Conservation (phyloP, 1,140 invertebrate species). For the Scaptomyza graminum region DNA sequence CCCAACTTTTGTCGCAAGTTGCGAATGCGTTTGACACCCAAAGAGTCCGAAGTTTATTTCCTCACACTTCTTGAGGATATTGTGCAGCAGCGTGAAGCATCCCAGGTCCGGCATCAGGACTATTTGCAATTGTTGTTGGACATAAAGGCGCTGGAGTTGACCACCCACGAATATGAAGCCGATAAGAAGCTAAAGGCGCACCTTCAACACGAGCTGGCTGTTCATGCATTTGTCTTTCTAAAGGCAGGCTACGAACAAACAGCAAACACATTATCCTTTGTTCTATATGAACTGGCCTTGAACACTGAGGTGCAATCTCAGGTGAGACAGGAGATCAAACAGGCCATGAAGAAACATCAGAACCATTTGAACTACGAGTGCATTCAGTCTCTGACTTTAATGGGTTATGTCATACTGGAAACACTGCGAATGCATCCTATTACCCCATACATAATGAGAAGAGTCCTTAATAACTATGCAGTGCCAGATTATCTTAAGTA, state of each 20-base stretch:
- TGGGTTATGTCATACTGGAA: slow-evolving; percentile 86
- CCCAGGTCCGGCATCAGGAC: slow-evolving; percentile 84
- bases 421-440: slow-evolving; percentile 85
- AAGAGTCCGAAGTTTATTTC: slow-evolving; percentile 84
- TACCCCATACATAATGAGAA: slow-evolving; percentile 84
- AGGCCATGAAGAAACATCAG: slow-evolving; percentile 71
- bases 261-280: slow-evolving; percentile 84
- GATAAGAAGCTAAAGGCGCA: slow-evolving; percentile 64
- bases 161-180: slow-evolving; percentile 63
- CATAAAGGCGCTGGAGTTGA: slow-evolving; percentile 58
- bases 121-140: slow-evolving; percentile 85
- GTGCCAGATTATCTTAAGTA: slow-evolving; percentile 84
- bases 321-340: slow-evolving; percentile 84
- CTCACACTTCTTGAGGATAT: slow-evolving; percentile 82
- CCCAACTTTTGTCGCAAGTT: slow-evolving; percentile 67
- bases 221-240: slow-evolving; percentile 87
- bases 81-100: slow-evolving; percentile 84
- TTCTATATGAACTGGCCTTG: slow-evolving; percentile 85
- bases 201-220: slow-evolving; percentile 79
- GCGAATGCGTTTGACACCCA: slow-evolving; percentile 54
- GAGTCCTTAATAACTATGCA: slow-evolving; percentile 77
- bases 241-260: slow-evolving; percentile 88
- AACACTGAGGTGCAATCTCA: slow-evolving; percentile 84
- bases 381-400: slow-evolving; percentile 85
- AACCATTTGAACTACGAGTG: slow-evolving; percentile 83